Evolutionary conservation across 1,140 invertebrate genomes (phyloP).

Genomic region (Drosophila quadrilineata): DNA sequence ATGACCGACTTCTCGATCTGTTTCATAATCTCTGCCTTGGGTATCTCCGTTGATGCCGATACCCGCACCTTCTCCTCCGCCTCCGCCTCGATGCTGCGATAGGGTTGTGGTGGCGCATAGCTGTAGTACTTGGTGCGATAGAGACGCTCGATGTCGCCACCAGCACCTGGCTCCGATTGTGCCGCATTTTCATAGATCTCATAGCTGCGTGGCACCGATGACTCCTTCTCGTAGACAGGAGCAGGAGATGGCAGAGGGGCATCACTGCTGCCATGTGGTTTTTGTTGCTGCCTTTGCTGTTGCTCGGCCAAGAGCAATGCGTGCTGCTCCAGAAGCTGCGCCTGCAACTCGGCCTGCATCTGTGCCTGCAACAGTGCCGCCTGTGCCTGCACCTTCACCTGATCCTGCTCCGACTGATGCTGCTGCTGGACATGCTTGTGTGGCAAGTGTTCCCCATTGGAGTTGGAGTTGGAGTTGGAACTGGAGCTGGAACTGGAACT

Average conservation of each 20-base stretch:
- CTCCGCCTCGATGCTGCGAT: conserved; percentile 47
- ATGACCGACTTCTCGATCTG: conserved; percentile 78
- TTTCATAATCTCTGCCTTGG: conserved; percentile 80
- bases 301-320: conserved; percentile 29
- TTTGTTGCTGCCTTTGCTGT: conserved; percentile 21
- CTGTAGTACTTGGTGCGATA: conserved; percentile 70
- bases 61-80: conserved; percentile 69
- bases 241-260: conserved; percentile 25
- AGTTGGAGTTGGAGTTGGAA: neutral
- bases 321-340: conserved; percentile 42
- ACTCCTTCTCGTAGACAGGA: conserved; percentile 72
- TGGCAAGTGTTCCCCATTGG: neutral
- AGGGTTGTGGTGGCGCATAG: conserved; percentile 32
- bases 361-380: conserved; percentile 32
- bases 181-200: conserved; percentile 58
- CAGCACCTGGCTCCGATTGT: neutral
- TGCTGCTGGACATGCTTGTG: conserved; percentile 16
- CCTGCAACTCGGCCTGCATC: conserved; percentile 36
- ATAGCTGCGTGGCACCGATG: conserved; percentile 61
- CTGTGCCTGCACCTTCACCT: conserved; percentile 34
- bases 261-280: conserved; percentile 1
- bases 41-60: conserved; percentile 77
- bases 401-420: conserved; percentile 18
- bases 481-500: neutral
- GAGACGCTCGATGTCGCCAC: conserved; percentile 59